These are phyloP conservation scores for Troglohyphantes excavatus DNA, from an alignment of 2,888 invertebrate species.

Conservation along the genomic window DNA sequence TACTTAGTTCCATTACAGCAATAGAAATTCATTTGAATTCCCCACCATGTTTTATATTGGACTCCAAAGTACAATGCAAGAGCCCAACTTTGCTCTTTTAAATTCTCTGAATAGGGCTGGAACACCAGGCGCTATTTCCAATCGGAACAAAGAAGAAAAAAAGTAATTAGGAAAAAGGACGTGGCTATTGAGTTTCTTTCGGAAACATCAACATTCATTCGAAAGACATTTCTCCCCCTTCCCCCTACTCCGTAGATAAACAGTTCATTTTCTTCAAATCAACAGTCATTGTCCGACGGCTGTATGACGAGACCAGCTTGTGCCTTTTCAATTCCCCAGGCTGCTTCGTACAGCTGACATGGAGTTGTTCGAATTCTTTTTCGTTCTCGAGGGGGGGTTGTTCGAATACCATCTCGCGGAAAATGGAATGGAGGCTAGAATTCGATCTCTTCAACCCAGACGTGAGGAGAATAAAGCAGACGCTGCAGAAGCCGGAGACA, in stretches of 20 bases:
- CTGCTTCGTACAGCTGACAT: constrained; percentile 56
- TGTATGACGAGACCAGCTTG: constrained; percentile 41
- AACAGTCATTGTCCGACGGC: constrained; percentile 60
- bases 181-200: constrained; percentile 16
- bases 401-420: constrained; percentile 34
- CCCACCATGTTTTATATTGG: not conserved
- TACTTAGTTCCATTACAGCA: not conserved
- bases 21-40: not conserved
- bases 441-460: constrained; percentile 64
- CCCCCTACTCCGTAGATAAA: not conserved
- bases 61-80: not conserved
- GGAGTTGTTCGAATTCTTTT: constrained; percentile 22
- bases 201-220: constrained; percentile 49
- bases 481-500: constrained; percentile 37
- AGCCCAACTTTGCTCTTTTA: not conserved
- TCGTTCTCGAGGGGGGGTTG: constrained; percentile 13
- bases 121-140: not conserved
- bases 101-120: not conserved
- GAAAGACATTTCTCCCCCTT: constrained; percentile 41
- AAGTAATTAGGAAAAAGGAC: constrained; percentile 24
- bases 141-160: not conserved
- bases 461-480: constrained; percentile 61
- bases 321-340: constrained; percentile 66
- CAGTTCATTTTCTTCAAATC: constrained; percentile 65
- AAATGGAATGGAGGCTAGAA: constrained; percentile 42